Evolutionary conservation across 2,113 vertebrate species (phyloP), one percentile per base, ranked within the genome.

Genomic region (Panthera tigris): DNA sequence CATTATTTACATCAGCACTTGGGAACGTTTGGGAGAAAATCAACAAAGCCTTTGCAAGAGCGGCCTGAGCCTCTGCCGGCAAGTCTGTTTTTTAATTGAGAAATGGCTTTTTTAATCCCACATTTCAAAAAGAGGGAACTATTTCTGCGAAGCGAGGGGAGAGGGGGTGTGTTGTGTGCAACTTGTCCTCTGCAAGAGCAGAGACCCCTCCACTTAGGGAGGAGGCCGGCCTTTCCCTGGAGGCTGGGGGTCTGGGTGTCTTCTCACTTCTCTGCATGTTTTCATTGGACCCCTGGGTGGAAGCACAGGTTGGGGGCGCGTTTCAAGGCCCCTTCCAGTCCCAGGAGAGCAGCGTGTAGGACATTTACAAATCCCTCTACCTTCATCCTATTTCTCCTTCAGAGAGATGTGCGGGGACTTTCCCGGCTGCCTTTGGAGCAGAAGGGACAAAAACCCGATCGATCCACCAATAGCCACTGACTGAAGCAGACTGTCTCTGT

Each of bases 1-100:
- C 65, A 25, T 85, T 91, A 81, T 97, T 97, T 87, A 79, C 57
- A 73, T 39, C n/a, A 66, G 63, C 92, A 73, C 90, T 83, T 90
- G 16, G 61, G 50, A 85, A 31, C 92, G 86, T 86, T 94, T 92
- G 55, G 88, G 91, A 85, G 79, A 94, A 48, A 78, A 61, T 45
- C 76, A 81, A 85, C 89, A 93, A 89, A 89, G 66, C 93, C 65
- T 87, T 83, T n/a, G 25, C 39, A 71, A 29, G 27, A 71, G 73
- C 3, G 0, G n/a, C 92, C 66, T 48, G n/a, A 73, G 81, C 74
- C 50, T 94, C 68, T 41, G 55, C 29, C 65, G 79, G 41, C 66
- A 21, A 96, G 78, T 78, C 69, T 88, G 73, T n/a, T n/a, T 89
- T 41, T 41, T 31, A 85, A 10, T 91, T 93, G 66, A 48, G 85